phyloP scores from a whole-genome alignment of 2,888 invertebrate genomes.

The Drosophila kanekoi region DNA sequence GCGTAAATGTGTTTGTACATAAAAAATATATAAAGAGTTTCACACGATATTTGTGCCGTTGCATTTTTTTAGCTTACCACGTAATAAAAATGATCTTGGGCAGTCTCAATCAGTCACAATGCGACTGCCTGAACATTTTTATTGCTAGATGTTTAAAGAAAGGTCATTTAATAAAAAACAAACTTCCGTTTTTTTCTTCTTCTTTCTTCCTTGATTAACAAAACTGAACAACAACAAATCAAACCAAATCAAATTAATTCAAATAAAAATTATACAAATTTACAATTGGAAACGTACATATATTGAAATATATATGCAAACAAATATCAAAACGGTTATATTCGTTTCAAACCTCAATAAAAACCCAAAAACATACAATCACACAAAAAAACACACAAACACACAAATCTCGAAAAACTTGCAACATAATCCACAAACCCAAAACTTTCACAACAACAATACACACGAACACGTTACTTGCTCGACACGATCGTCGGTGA shows the following conservation, averaged over 20 bases:
- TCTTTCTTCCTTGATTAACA: conserved; percentile 84
- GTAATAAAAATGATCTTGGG: conserved; percentile 29
- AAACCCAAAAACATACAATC: conserved; percentile 21
- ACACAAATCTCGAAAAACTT: conserved; percentile 15
- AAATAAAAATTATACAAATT: conserved; percentile 25
- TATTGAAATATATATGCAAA: conserved; percentile 34
- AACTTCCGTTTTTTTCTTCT: conserved; percentile 84
- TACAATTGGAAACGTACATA: conserved; percentile 35
- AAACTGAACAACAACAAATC: conserved; percentile 64
- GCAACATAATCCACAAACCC: conserved; percentile 2
- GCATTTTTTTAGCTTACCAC: conserved; percentile 33
- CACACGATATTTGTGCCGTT: conserved; percentile 56
- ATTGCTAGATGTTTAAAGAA: conserved; percentile 45
- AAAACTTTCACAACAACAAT: not conserved
- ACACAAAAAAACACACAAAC: conserved; percentile 26
- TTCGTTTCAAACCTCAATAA: conserved; percentile 81
- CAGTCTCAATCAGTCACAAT: conserved; percentile 37
- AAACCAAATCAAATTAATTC: conserved; percentile 41
- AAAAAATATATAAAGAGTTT: conserved; percentile 12
- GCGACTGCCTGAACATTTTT: conserved; percentile 39
- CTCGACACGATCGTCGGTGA: no score
- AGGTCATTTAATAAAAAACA: conserved; percentile 66
- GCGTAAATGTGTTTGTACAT: conserved; percentile 50
- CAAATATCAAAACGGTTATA: conserved; percentile 57
- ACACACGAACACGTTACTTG: no score